Conservation (phyloP, 2,888 invertebrate genomes). For the Drosophila kokeensis region DNA sequence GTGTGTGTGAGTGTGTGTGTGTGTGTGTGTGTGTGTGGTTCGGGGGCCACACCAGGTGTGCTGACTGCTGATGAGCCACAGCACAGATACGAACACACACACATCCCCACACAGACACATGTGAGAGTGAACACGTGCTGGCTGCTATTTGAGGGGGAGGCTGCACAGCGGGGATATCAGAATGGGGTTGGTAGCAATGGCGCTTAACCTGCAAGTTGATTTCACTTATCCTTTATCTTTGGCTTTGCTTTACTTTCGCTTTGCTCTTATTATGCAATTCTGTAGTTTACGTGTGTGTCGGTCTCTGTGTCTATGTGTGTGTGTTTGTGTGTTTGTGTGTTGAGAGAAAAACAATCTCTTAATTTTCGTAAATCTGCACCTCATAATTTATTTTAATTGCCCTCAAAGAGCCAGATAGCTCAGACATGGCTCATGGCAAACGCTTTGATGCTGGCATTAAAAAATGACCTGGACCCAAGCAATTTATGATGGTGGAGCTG, state of each 20-base stretch:
- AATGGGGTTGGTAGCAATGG: conserved; percentile 20
- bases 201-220: conserved; percentile 78
- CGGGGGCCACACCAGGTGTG: conserved; percentile 61
- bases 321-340: conserved; percentile 11
- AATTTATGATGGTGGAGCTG: conserved; percentile 69
- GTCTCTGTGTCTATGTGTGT: not conserved
- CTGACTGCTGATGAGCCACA: conserved; percentile 72
- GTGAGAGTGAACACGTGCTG: conserved; percentile 58
- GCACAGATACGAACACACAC: conserved; percentile 23
- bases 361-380: conserved; percentile 83
- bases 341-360: conserved; percentile 73
- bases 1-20: conserved; percentile 18
- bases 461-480: conserved; percentile 71
- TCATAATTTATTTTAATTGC: conserved; percentile 85
- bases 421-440: conserved; percentile 33
- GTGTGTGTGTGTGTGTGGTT: conserved; percentile 16
- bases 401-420: conserved; percentile 60
- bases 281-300: conserved; percentile 4
- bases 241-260: conserved; percentile 32
- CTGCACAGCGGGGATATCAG: conserved; percentile 30
- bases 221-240: conserved; percentile 76
- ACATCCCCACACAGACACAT: conserved; percentile 13
- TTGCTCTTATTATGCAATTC: conserved; percentile 47
- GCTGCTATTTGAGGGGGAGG: conserved; percentile 13
- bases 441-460: conserved; percentile 55